Evolutionary conservation across 2,888 invertebrate genomes (phyloP).

Genomic region (Drosophila mettleri): DNA sequence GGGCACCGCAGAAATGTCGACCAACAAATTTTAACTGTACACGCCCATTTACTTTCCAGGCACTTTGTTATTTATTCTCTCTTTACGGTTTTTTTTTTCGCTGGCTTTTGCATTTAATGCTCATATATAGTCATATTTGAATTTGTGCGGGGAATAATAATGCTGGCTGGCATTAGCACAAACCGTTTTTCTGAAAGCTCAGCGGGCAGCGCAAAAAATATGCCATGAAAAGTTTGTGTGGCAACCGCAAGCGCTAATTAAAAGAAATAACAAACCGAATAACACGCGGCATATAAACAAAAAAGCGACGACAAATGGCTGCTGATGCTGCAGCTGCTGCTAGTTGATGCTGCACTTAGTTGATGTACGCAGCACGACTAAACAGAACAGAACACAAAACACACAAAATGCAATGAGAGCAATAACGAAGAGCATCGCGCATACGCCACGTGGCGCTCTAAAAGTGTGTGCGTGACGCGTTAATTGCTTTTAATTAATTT

Average conservation of each 20-base stretch:
- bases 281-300: conserved; percentile 47
- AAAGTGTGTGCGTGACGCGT: conserved; percentile 57
- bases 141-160: conserved; percentile 31
- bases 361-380: conserved; percentile 21
- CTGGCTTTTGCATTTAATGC: conserved; percentile 43
- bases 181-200: conserved; percentile 44
- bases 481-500: conserved; percentile 76
- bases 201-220: conserved; percentile 44
- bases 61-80: conserved; percentile 55
- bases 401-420: background rate
- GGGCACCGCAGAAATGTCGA: conserved; percentile 64
- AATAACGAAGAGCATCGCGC: conserved; percentile 42
- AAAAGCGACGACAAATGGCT: conserved; percentile 38
- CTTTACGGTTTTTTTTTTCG: conserved; percentile 2
- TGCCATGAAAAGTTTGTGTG: conserved; percentile 46
- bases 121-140: conserved; percentile 42
- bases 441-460: conserved; percentile 53
- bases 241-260: conserved; percentile 68
- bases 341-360: conserved; percentile 14
- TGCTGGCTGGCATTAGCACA: conserved; percentile 54
- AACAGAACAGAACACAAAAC: background rate
- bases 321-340: no score
- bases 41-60: conserved; percentile 53
- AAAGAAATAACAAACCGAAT: conserved; percentile 58
- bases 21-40: conserved; percentile 58